Conservation (phyloP, 2,113 vertebrate genomes). For the Apeltes quadracus region DNA sequence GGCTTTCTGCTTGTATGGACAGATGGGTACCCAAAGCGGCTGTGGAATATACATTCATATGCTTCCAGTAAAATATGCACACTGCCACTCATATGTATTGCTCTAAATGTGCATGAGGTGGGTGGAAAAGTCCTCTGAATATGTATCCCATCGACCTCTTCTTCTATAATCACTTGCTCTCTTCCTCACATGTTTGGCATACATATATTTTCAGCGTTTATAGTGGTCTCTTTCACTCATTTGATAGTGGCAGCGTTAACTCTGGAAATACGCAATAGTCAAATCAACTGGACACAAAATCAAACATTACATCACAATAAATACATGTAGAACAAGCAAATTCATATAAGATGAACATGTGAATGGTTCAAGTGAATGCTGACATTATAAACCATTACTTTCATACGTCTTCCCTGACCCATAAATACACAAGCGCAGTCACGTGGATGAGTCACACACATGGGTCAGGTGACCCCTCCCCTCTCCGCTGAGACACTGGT, state of each 20-base stretch:
- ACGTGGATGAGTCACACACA: conserved; percentile 67
- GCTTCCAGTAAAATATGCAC: conserved; percentile 72
- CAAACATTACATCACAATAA: conserved; percentile 9
- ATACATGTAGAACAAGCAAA: conserved; percentile 24
- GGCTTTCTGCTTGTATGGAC: conserved; percentile 57
- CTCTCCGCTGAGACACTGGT: conserved; percentile 57
- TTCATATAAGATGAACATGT: conserved; percentile 7
- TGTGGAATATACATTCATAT: conserved; percentile 71
- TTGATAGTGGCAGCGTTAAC: conserved; percentile 12
- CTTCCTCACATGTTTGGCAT: not conserved
- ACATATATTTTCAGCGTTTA: not conserved
- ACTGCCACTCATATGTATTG: conserved; percentile 57
- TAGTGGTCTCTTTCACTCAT: conserved; percentile 8
- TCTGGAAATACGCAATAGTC: conserved; percentile 12
- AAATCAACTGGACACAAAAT: conserved; percentile 12
- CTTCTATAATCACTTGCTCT: conserved; percentile 10
- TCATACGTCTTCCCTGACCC: conserved; percentile 14
- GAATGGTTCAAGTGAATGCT: conserved; percentile 14
- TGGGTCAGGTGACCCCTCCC: conserved; percentile 53
- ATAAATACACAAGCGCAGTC: conserved; percentile 41
- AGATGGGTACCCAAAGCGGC: conserved; percentile 55
- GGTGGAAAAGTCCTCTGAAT: conserved; percentile 45
- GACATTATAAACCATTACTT: conserved; percentile 27
- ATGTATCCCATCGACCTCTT: conserved; percentile 17
- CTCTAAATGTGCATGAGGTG: conserved; percentile 43